Percentiles rank a stretch among this genome's conserved stretches.
Evolutionary conservation across 2,113 vertebrate species (phyloP).

Genomic region (Origma solitaria): DNA sequence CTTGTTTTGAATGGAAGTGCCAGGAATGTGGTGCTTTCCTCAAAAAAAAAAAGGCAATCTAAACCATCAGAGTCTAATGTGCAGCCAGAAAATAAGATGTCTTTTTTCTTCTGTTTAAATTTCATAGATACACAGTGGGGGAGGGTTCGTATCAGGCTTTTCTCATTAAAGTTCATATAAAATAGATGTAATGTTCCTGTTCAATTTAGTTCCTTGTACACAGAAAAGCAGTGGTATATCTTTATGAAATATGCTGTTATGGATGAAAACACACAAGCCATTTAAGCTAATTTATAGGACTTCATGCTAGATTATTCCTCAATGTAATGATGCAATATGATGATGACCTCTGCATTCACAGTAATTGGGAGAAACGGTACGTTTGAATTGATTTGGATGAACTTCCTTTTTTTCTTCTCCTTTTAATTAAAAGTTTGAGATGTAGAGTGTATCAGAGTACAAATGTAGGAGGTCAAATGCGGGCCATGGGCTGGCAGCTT

Average conservation of each 20-base stretch:
- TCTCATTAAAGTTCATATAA: constrained; percentile 13
- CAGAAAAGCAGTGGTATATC: not conserved
- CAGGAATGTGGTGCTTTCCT: not conserved
- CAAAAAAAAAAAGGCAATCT: not conserved
- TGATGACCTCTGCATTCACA: constrained; percentile 33
- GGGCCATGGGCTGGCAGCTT: not conserved
- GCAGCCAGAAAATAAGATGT: not conserved
- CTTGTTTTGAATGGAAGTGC: not conserved
- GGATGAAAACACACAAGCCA: constrained; percentile 47
- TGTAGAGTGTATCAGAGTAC: not conserved
- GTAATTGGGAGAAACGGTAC: constrained; percentile 47
- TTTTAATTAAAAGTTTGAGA: constrained; percentile 60
- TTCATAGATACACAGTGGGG: not conserved
- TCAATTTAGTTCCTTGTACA: constrained; percentile 11
- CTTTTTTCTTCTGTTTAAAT: not conserved
- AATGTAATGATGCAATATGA: constrained; percentile 42
- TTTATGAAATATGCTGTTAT: constrained; percentile 42
- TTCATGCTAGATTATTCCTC: constrained; percentile 57
- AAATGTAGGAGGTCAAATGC: not conserved
- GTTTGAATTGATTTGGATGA: constrained; percentile 51
- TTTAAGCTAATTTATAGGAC: constrained; percentile 54
- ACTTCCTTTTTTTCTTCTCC: not conserved
- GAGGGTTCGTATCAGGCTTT: not conserved
- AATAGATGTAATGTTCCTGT: not conserved
- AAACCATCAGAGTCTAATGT: not conserved